Evolutionary conservation across 2,113 vertebrate species (phyloP), one percentile per base, ranked within the genome.

Genomic region (Haemorhous mexicanus): DNA sequence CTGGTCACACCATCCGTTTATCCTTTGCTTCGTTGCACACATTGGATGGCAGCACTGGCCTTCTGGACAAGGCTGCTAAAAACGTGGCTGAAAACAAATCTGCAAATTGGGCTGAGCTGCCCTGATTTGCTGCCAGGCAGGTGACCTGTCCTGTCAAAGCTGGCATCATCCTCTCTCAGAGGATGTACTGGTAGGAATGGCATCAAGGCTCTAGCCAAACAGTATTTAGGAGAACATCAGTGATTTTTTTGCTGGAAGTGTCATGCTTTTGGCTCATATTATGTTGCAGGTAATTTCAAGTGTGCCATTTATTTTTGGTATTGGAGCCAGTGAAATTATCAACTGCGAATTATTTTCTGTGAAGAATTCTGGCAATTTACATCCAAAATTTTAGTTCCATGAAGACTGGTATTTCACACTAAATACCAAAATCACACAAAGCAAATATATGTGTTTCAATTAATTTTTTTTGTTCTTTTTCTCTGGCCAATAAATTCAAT

Each of bases 211-310:
- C 43, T 52, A 47, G 59, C 43, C 77, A 89, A 58, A 44, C 6
- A 44, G 20, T 61, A 26, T 80, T 89, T 35, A 90, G 76, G 76
- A 91, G 44, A 79, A 13, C 1, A 0, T 37, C 47, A 28, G 20
- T 69, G 62, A 84, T 92, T 92, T 61, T 84, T n/a, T 49, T 82
- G 55, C 66, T 92, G 76, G 41, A 93, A 81, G 24, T 9, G 5
- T 26, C 30, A 16, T 0, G 26, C 5, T 52, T 68, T 66, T 89
- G 90, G 80, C 59, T 95, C 22, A 16, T 33, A 17, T n/a, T 59
- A 20, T 26, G 7, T 50, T 69, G 16, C 56, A 58, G 70, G 10
- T 16, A 77, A 55, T 80, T 80, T 85, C 35, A 93, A 89, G 33
- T 35, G 21, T 73, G 58, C 50, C 6, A 62, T 73, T 94, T 72